phyloP scores from a whole-genome alignment of 2,888 invertebrate genomes.

The Sicus ferrugineus region DNA sequence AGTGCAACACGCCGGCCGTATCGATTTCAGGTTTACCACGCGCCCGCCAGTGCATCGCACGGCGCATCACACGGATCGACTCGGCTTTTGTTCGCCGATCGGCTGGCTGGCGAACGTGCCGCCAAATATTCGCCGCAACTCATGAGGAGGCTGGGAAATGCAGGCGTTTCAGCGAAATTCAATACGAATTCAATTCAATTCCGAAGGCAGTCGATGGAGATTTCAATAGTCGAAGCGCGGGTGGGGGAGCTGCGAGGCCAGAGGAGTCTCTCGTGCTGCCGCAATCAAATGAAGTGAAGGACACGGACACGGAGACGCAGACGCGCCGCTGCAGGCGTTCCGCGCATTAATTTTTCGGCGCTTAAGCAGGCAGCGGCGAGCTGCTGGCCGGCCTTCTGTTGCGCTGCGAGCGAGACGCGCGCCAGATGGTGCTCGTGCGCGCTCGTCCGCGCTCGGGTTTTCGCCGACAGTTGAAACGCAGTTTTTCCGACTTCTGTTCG shows the following conservation, averaged over 20 bases:
- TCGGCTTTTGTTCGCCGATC: not conserved
- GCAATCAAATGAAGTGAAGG: too few relatives aligned
- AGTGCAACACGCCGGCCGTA: slow-evolving; percentile 44
- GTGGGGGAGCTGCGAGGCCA: too few relatives aligned
- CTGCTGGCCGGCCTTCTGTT: not conserved
- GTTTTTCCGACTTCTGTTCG: too few relatives aligned
- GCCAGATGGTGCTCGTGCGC: slow-evolving; percentile 26
- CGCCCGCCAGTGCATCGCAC: not conserved
- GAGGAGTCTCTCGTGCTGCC: too few relatives aligned
- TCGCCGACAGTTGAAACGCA: too few relatives aligned
- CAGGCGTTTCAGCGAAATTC: not conserved
- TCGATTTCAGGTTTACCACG: slow-evolving; percentile 41
- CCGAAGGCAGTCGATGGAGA: slow-evolving; percentile 18
- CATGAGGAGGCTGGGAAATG: slow-evolving; percentile 7
- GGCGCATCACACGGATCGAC: not conserved
- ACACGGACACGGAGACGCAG: not conserved
- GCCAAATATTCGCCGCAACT: slow-evolving; percentile 19
- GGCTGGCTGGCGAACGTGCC: slow-evolving; percentile 25
- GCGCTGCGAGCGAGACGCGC: not conserved
- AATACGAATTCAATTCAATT: slow-evolving; percentile 16
- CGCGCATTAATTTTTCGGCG: slow-evolving; percentile 27
- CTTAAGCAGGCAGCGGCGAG: not conserved
- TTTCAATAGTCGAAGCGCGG: too few relatives aligned
- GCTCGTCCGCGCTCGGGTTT: too few relatives aligned
- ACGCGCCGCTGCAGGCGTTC: slow-evolving; percentile 18